Percentiles rank a stretch among this genome's conserved stretches.
Evolutionary conservation across 2,113 vertebrate species (phyloP).

Genomic region (Myotis brandtii): DNA sequence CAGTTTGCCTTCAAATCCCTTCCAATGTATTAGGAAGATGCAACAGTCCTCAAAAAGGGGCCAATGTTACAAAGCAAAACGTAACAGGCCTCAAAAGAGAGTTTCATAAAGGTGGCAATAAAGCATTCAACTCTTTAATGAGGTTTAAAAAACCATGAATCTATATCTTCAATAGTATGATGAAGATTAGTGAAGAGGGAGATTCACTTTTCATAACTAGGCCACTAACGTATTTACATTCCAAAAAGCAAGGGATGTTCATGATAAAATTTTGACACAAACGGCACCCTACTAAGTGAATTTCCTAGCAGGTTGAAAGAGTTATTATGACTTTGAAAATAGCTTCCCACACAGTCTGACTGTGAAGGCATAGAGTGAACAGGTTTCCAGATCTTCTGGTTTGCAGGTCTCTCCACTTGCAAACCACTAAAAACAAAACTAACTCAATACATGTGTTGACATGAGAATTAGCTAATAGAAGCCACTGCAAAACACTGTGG

Average conservation of each 20-base stretch:
- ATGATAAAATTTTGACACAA: conserved; percentile 52
- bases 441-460: conserved; percentile 51
- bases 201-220: conserved; percentile 52
- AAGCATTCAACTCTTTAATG: conserved; percentile 16
- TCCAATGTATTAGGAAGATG: conserved; percentile 8
- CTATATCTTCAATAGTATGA: neutral
- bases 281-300: conserved; percentile 7
- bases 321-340: conserved; percentile 47
- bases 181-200: neutral
- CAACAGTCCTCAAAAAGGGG: neutral
- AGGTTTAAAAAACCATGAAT: neutral
- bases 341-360: neutral
- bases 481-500: conserved; percentile 17
- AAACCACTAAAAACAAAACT: conserved; percentile 39
- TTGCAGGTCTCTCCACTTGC: neutral
- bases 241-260: conserved; percentile 27
- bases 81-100: neutral
- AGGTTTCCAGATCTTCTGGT: neutral
- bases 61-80: neutral
- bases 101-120: neutral
- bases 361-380: neutral
- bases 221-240: conserved; percentile 60
- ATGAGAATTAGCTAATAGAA: conserved; percentile 50
- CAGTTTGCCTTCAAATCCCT: neutral
- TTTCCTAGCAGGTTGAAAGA: conserved; percentile 54